Conservation (phyloP, 1,140 invertebrate genomes). For the Platyura marginata region DNA sequence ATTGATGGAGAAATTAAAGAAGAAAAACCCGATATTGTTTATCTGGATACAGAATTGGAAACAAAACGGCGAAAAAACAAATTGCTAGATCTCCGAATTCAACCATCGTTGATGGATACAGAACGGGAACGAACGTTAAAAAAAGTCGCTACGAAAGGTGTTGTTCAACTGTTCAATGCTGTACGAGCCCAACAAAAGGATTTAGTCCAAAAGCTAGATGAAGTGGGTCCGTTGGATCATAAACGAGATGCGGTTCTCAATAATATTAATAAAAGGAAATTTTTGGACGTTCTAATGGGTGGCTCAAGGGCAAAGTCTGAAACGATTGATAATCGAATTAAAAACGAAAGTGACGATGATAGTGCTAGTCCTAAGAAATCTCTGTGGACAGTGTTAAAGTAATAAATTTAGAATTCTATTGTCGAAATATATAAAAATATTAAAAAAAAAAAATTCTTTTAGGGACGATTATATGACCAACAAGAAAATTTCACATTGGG, state of each 20-base stretch:
- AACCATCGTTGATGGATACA: slow-evolving; percentile 51
- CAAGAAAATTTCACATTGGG: slow-evolving; percentile 80
- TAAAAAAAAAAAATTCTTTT: slow-evolving; percentile 33
- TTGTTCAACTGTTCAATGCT: slow-evolving; percentile 83
- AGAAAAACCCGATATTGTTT: slow-evolving; percentile 17
- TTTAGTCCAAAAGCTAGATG: slow-evolving; percentile 48
- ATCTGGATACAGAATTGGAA: slow-evolving; percentile 20
- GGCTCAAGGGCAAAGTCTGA: slow-evolving; percentile 37
- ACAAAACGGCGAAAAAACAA: slow-evolving; percentile 27
- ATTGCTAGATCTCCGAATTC: slow-evolving; percentile 44
- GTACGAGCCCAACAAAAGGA: slow-evolving; percentile 69
- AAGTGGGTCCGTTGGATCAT: slow-evolving; percentile 54
- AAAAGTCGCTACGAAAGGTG: slow-evolving; percentile 78
- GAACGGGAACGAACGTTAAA: slow-evolving; percentile 53
- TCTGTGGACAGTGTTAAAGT: slow-evolving; percentile 36
- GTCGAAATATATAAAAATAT: background rate
- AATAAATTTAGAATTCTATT: too few species aligned
- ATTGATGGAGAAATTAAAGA: slow-evolving; percentile 27
- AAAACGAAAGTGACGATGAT: slow-evolving; percentile 21
- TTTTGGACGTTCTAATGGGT: slow-evolving; percentile 68
- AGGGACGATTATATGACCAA: slow-evolving; percentile 77
- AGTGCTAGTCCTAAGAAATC: slow-evolving; percentile 13
- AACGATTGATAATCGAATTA: slow-evolving; percentile 31
- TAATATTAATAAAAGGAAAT: slow-evolving; percentile 59
- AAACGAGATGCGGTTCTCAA: slow-evolving; percentile 70